A percentile compares a stretch with the other conserved stretches of the same genome.
Evolutionary conservation across 2,113 vertebrate genomes (phyloP).

Genomic region (Oncorhynchus mykiss): DNA sequence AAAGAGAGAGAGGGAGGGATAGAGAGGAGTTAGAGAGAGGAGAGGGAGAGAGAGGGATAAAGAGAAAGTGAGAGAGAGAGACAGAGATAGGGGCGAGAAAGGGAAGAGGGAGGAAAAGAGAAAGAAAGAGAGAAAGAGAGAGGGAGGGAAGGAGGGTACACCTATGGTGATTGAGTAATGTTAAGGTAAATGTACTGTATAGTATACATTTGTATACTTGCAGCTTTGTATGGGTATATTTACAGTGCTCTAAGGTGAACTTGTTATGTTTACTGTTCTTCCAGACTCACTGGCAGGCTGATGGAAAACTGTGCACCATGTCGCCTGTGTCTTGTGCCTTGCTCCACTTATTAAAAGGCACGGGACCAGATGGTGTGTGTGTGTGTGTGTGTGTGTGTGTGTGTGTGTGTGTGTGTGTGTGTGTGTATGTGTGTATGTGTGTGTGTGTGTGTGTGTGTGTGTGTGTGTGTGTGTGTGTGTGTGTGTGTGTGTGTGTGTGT

Average conservation of each 20-base stretch:
- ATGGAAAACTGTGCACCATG: constrained; percentile 72
- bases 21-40: constrained; percentile 57
- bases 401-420: constrained; percentile 15
- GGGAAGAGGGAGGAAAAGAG: constrained; percentile 23
- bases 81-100: constrained; percentile 4
- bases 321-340: constrained; percentile 74
- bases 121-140: constrained; percentile 1
- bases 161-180: not conserved
- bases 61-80: constrained; percentile 6
- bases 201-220: not conserved
- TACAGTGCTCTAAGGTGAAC: constrained; percentile 30
- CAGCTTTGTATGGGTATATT: constrained; percentile 25
- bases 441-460: too few species aligned
- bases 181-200: constrained; percentile 29
- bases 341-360: constrained; percentile 76
- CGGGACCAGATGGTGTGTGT: constrained; percentile 71
- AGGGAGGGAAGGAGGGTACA: not conserved
- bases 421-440: too few species aligned
- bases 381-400: constrained; percentile 18
- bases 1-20: constrained; percentile 12
- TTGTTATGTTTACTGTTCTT: constrained; percentile 48
- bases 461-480: constrained; percentile 32
- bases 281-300: constrained; percentile 58
- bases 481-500: constrained; percentile 37
- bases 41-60: not conserved